Base-by-base conservation (phyloP, 2,113 vertebrate species). In the Miniopterus natalensis region DNA sequence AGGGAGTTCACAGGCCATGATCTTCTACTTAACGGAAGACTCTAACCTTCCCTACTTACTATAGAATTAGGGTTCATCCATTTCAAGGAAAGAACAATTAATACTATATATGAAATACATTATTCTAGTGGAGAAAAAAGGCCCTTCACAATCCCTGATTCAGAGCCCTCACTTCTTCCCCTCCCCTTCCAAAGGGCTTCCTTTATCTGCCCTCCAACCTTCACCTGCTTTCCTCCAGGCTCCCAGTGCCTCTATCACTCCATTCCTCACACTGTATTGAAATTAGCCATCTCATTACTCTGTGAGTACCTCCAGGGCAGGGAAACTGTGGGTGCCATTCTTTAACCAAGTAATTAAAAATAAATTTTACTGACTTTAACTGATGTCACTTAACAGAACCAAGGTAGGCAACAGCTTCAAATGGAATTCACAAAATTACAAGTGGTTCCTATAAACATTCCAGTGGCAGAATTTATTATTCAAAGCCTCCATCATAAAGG, bases 291-390 rank as follows among this genome's bases (percentile, higher is more conserved):
- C 42, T 89, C 70, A 51, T 3, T 8, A 20, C 8, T 59, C 36
- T 27, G 15, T 63, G 31, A 18, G 14, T 45, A 86, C 42, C 87
- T 75, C 63, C 83, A 86, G 51, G 75, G 80, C 47, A 87, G 42
- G 68, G 36, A 85, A 92, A 57, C 14, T 15, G 8, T 20, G 25
- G 81, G 29, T 53, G 49, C 71, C 73, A 12, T 65, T 90, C 71
- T 87, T 73, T 73, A 92, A 86, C 53, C 80, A 63, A 87, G 66
- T n/a, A 70, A 95, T 96, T 66, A 96, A 88, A 95, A 81, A 79
- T 87, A 84, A 85, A 80, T 78, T 51, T 53, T 66, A 61, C 88
- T 83, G 47, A 92, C 59, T 59, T 77, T 31, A 65, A 21, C 18
- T 66, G 65, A 92, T 29, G 27, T 17, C 71, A 63, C 25, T 63